Conservation (phyloP, 2,888 invertebrate species). For the Agonopterix alstromeriana region DNA sequence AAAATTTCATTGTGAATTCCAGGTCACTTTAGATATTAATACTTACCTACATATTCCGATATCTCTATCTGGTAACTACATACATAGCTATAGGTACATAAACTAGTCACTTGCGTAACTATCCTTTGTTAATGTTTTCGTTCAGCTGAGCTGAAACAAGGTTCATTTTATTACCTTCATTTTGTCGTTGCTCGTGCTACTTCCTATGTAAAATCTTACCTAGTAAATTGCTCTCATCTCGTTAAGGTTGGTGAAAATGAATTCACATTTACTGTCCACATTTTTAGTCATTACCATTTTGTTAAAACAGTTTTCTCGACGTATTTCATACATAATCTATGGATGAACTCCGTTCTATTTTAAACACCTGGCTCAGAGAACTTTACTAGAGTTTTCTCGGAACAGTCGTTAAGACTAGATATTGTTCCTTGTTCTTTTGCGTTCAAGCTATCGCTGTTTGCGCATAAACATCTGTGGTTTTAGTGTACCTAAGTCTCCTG, state of each 20-base stretch:
- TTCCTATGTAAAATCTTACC: conserved; percentile 45
- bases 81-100: no score
- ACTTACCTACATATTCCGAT: no score
- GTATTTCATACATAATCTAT: not conserved
- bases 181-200: conserved; percentile 43
- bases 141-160: conserved; percentile 43
- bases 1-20: no score
- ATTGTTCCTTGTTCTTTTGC: no score
- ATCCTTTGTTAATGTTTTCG: conserved; percentile 38
- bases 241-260: conserved; percentile 38
- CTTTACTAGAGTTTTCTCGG: not conserved
- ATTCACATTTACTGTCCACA: conserved; percentile 27
- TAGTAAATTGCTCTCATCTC: conserved; percentile 47
- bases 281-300: conserved; percentile 13
- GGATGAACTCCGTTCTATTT: not conserved
- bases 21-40: no score
- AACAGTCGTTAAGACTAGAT: not conserved
- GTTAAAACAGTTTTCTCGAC: not conserved
- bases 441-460: no score
- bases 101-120: no score
- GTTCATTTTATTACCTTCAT: conserved; percentile 52
- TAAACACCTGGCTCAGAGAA: not conserved
- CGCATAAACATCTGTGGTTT: not conserved
- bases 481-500: not conserved
- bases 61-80: no score